Evolutionary conservation across 2,888 invertebrate genomes (phyloP).

Genomic region (Graphium colonna): DNA sequence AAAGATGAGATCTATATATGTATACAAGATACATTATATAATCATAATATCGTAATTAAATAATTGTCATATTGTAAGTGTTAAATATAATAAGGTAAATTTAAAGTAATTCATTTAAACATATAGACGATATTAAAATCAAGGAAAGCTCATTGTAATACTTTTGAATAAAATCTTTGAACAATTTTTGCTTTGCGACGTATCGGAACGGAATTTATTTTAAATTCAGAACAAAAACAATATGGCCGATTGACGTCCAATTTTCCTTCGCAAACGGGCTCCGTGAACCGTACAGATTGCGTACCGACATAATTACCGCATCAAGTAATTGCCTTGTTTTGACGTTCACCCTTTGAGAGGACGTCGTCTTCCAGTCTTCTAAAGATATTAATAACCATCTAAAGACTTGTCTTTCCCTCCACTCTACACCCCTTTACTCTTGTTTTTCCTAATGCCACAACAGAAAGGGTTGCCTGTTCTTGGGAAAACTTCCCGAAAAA

Average conservation of each 20-base stretch:
- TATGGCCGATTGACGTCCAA: constrained; percentile 24
- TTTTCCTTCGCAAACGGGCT: constrained; percentile 40
- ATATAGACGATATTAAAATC: too few relatives aligned
- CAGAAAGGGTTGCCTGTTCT: too few relatives aligned
- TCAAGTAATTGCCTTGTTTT: constrained; percentile 77
- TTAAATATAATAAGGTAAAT: too few relatives aligned
- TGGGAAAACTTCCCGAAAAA: too few relatives aligned
- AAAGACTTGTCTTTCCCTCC: constrained; percentile 61
- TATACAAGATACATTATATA: too few relatives aligned
- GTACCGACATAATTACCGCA: constrained; percentile 72
- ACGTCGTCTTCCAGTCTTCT: constrained; percentile 65
- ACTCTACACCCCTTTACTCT: constrained; percentile 44
- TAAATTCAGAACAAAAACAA: background rate
- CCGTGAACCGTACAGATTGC: constrained; percentile 53
- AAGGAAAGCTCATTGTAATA: too few relatives aligned
- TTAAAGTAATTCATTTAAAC: too few relatives aligned
- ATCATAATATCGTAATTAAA: too few relatives aligned
- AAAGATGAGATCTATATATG: too few relatives aligned
- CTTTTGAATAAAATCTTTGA: too few relatives aligned
- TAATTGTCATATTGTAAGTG: too few relatives aligned
- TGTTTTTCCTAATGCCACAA: constrained; percentile 74
- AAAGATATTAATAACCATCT: constrained; percentile 77
- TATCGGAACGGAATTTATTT: too few relatives aligned
- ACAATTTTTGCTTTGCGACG: background rate
- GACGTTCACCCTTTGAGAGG: constrained; percentile 74